Conservation (phyloP, 2,113 vertebrate species). For the Cephalophus harveyi region DNA sequence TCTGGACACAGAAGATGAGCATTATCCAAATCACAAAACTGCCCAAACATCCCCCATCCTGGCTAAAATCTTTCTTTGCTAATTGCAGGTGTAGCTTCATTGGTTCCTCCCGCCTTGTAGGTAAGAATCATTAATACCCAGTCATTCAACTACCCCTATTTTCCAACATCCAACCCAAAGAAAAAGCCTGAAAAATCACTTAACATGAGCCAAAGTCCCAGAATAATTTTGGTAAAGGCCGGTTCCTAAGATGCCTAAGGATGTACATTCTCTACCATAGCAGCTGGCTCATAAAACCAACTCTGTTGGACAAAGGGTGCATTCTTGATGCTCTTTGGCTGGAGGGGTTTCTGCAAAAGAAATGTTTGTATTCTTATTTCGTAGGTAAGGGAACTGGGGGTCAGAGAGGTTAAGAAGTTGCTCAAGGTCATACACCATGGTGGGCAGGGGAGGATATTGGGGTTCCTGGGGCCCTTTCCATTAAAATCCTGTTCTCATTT, state of each 20-base stretch:
- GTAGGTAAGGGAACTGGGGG: background rate
- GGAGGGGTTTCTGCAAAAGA: background rate
- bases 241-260: background rate
- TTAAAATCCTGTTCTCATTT: background rate
- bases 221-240: background rate
- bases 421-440: background rate
- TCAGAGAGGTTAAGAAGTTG: background rate
- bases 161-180: background rate
- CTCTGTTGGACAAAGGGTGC: background rate
- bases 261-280: background rate
- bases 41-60: background rate
- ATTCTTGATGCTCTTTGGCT: background rate
- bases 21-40: background rate
- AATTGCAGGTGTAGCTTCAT: background rate
- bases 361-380: background rate
- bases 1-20: background rate
- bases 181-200: background rate
- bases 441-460: fast-evolving
- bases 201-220: background rate
- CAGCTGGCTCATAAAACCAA: too few species aligned
- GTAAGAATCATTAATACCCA: background rate
- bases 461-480: background rate
- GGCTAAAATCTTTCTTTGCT: background rate
- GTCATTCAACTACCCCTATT: background rate
- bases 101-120: background rate